Conservation (phyloP, 2,113 vertebrate genomes). For the Elgaria multicarinata region DNA sequence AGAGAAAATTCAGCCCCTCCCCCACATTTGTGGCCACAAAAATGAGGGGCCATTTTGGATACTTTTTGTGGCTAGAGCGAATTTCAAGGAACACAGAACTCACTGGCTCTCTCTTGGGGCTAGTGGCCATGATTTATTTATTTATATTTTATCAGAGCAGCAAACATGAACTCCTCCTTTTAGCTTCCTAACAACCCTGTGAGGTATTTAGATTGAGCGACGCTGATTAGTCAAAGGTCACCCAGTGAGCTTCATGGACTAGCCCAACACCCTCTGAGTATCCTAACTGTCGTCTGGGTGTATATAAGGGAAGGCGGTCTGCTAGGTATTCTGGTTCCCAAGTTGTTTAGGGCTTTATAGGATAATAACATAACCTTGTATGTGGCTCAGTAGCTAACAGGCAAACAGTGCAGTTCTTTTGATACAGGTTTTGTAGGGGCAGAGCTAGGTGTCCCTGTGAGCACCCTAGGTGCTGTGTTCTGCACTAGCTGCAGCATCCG, state of each 20-base stretch:
- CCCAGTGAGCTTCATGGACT: background rate
- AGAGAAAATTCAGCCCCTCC: background rate
- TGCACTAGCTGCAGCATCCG: too few relatives aligned
- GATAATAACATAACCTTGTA: too few relatives aligned
- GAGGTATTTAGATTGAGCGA: background rate
- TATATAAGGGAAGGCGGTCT: too few relatives aligned
- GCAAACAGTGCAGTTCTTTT: too few relatives aligned
- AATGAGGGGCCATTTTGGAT: background rate
- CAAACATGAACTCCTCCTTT: background rate
- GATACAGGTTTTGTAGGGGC: too few relatives aligned
- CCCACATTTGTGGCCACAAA: background rate
- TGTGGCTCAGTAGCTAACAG: too few relatives aligned
- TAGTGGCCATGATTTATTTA: background rate
- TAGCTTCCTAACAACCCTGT: background rate
- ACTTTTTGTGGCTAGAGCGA: background rate
- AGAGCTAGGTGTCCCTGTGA: too few relatives aligned
- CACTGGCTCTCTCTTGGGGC: background rate
- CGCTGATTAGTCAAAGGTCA: background rate
- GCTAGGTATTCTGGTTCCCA: too few relatives aligned
- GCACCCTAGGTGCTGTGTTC: too few relatives aligned
- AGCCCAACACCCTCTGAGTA: background rate
- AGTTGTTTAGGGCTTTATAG: too few relatives aligned
- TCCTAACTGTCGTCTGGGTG: too few relatives aligned
- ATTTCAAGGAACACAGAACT: background rate
- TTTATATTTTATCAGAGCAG: background rate